Conservation (phyloP, 2,797 vertebrate species). For the Acrossocheilus fasciatus region DNA sequence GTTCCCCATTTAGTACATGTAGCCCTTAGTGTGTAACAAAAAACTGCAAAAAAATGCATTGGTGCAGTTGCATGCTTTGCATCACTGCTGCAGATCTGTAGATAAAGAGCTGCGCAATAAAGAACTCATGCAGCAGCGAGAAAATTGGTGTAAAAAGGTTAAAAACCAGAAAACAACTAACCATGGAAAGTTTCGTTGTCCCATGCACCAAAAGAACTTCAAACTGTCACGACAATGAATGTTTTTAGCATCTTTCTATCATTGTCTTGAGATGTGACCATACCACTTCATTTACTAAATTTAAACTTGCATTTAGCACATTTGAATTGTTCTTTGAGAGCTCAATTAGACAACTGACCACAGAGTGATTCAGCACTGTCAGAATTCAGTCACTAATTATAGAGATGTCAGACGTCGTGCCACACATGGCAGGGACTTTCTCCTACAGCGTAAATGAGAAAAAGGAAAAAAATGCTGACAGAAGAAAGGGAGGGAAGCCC, state of each 20-base stretch:
- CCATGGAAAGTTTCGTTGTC: background rate
- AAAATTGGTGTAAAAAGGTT: background rate
- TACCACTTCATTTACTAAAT: background rate
- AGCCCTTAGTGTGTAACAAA: background rate
- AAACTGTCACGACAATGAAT: background rate
- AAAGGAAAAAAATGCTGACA: constrained; percentile 27
- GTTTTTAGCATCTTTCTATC: background rate
- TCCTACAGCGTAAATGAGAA: constrained; percentile 19
- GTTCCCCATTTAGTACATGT: background rate
- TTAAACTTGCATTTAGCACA: background rate
- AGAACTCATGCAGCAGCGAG: background rate
- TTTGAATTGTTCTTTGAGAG: background rate
- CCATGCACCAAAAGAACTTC: too few species aligned
- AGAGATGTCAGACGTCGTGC: background rate
- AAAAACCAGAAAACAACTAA: background rate
- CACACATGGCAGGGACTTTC: constrained; percentile 10
- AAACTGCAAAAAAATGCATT: background rate
- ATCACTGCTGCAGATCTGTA: too few species aligned
- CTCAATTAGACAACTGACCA: background rate
- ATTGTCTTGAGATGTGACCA: background rate
- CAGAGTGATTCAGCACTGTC: background rate
- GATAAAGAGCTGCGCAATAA: background rate
- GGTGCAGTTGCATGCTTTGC: background rate
- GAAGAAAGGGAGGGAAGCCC: constrained; percentile 36
- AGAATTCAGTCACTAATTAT: background rate